Base-by-base conservation (phyloP, 1,140 invertebrate species). In the Aphidius gifuensis region DNA sequence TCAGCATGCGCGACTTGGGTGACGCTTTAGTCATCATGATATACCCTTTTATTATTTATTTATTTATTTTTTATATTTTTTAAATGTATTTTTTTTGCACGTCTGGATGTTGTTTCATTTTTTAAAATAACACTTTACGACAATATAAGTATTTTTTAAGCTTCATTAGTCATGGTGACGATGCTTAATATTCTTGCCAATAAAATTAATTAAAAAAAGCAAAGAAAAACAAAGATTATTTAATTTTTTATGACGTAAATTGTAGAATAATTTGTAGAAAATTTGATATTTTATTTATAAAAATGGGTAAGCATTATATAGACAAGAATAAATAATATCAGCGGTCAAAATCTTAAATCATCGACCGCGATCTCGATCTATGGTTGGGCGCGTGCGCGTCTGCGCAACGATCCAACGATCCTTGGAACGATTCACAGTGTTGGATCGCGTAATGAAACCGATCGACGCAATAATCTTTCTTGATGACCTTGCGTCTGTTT, bases 1-100 rank as follows among this genome's bases (percentile, higher is more conserved):
- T 74, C 67, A 71, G 60, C 67, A 71, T 74, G 73, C 66, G 68
- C 57, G 60, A 46, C 40, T 44, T 44, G 67, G 62, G 66, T 74
- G 72, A 73, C 67, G 70, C 68, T 68, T 61, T 72, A 64, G 54
- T 62, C 42, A 32, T 42, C 55, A 58, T 70, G 62, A 44, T 44
- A 49, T 7, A 53, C 56, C 60, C 62, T 32, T 47, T 39, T 16
- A 8, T 6, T 7, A 49, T 46, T 9, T 9, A 9, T 59, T 64
- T 58, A 64, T 66, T 56, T 50, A 45, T 59, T 54, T 48, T 64
- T 63, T 62, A 55, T 67, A 38, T 63, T 32, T 32, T 32, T 32
- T 32, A 16, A 16, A 16, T 16, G 16, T 54, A 11, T 32, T 4
- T n/a, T 50, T 21, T 50, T 11, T 50, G 23, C 23, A 32, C 23